These are phyloP conservation scores for Monomorium pharaonis DNA, from an alignment of 1,140 invertebrate genomes.

Conservation along the genomic window DNA sequence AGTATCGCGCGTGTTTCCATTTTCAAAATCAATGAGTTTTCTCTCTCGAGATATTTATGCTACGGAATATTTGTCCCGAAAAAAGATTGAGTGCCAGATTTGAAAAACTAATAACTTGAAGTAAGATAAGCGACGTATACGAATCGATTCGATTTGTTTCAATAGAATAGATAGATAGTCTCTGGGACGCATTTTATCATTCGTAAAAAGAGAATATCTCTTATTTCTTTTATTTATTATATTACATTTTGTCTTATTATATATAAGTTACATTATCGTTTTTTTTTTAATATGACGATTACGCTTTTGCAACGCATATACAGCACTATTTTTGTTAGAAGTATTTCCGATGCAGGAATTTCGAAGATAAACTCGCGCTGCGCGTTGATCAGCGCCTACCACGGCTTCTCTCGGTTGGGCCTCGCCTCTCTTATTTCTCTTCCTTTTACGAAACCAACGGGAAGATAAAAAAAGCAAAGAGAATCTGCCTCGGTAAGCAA, in stretches of 20 bases:
- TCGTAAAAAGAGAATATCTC: not conserved
- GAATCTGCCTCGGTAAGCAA: conserved; percentile 63
- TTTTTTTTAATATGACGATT: conserved; percentile 11
- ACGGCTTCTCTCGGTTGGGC: conserved; percentile 9
- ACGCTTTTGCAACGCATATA: not conserved
- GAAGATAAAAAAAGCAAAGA: conserved; percentile 48
- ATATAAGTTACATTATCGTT: not conserved
- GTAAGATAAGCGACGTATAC: not conserved
- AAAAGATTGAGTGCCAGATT: not conserved
- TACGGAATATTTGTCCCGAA: not conserved
- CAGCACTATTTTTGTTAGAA: conserved; percentile 36
- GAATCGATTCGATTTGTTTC: not conserved
- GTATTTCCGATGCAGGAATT: conserved; percentile 56
- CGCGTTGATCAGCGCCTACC: conserved; percentile 50
- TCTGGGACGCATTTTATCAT: not conserved
- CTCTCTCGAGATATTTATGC: not conserved
- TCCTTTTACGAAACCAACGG: conserved; percentile 54
- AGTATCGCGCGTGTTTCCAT: not conserved
- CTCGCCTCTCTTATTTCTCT: conserved; percentile 52
- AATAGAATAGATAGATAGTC: too few species aligned
- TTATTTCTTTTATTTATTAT: not conserved
- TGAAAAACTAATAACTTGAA: not conserved
- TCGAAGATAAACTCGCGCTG: conserved; percentile 49
- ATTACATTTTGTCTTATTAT: not conserved
- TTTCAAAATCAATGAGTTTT: not conserved